Conservation (phyloP, 2,797 vertebrate genomes). For the Pitangus sulphuratus region DNA sequence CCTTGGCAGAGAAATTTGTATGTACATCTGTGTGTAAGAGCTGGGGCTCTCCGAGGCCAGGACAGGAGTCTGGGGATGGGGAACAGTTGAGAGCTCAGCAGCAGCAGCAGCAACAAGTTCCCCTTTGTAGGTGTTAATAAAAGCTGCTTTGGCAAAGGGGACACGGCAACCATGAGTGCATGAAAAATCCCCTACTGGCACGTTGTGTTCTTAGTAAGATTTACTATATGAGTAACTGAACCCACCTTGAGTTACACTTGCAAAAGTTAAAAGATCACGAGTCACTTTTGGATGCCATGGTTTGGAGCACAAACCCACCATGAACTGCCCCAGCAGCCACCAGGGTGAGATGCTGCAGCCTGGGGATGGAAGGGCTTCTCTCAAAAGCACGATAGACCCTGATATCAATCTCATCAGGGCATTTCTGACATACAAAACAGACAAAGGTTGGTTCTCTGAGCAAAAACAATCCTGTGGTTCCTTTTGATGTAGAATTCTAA, state of each 20-base stretch:
- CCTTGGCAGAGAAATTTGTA: background rate
- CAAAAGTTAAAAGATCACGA: background rate
- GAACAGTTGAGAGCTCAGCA: background rate
- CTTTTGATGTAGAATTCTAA: background rate
- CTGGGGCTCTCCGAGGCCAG: accelerated
- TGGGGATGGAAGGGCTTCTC: background rate
- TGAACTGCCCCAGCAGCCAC: background rate
- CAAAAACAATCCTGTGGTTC: accelerated
- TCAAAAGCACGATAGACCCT: background rate
- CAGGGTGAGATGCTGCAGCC: background rate
- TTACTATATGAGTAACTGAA: background rate
- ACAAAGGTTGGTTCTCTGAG: background rate
- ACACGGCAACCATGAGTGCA: accelerated
- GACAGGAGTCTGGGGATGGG: background rate
- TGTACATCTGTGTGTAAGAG: background rate
- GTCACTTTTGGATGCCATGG: accelerated
- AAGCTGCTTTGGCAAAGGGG: background rate
- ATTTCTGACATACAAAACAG: accelerated
- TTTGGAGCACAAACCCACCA: background rate
- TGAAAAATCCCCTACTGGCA: background rate
- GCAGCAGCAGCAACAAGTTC: background rate
- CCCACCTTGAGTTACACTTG: background rate
- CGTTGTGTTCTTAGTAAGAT: background rate
- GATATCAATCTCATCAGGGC: background rate
- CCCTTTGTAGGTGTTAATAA: background rate